Evolutionary conservation across 2,797 vertebrate genomes (phyloP).

Genomic region (Sebastes hubbsi): DNA sequence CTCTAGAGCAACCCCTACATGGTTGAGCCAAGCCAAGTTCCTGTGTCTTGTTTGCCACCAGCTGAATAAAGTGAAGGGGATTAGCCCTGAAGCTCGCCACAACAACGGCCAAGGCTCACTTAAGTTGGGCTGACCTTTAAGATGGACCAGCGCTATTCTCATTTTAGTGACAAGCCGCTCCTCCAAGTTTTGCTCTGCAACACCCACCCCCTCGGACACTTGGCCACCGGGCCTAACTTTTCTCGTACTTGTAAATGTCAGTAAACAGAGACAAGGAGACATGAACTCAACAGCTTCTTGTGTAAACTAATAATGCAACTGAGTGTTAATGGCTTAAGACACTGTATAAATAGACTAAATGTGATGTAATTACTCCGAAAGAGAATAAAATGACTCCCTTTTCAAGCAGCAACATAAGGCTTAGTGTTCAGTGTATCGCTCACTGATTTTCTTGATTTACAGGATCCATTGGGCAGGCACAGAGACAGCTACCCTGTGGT

Average conservation of each 20-base stretch:
- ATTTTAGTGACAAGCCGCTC: background rate
- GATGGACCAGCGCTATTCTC: background rate
- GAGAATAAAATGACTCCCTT: background rate
- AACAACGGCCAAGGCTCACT: background rate
- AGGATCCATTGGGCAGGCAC: conserved; percentile 84
- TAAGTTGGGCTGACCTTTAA: background rate
- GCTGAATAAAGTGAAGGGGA: background rate
- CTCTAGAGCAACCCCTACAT: background rate
- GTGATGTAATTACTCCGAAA: background rate
- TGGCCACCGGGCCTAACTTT: background rate
- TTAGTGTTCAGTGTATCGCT: background rate
- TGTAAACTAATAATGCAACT: background rate
- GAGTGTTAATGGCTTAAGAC: background rate
- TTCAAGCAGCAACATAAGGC: background rate
- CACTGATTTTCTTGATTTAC: conserved; percentile 3
- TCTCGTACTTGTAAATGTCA: background rate
- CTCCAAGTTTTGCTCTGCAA: background rate
- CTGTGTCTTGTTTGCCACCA: background rate
- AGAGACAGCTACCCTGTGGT: conserved; percentile 83
- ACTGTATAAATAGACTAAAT: background rate
- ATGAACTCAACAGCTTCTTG: background rate
- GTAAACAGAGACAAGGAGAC: conserved; percentile 8
- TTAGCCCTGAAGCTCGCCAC: background rate
- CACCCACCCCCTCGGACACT: background rate
- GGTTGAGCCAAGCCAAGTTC: background rate